Percentiles rank a stretch among this genome's conserved stretches.
Evolutionary conservation across 1,140 invertebrate genomes (phyloP).

Genomic region (Drosophila lowei): DNA sequence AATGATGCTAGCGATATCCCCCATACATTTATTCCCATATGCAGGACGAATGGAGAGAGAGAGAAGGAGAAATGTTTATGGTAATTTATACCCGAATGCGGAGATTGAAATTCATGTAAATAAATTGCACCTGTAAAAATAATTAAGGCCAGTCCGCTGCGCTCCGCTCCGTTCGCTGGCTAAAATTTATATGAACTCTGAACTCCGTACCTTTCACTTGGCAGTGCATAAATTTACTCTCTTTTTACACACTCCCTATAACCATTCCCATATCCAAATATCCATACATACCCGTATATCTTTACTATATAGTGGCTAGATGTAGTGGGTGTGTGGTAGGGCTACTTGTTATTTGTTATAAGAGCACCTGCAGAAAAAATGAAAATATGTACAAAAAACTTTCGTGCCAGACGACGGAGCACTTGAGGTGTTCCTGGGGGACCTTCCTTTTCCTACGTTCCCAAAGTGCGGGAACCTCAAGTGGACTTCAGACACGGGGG

Average conservation of each 20-base stretch:
- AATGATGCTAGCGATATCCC: too few species aligned
- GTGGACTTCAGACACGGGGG: conserved; percentile 53
- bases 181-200: conserved; percentile 36
- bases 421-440: conserved; percentile 50
- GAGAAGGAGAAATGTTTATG: conserved; percentile 36
- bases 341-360: conserved; percentile 64
- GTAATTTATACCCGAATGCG: conserved; percentile 48
- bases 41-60: not conserved
- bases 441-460: conserved; percentile 21
- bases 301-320: conserved; percentile 15
- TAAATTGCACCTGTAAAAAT: conserved; percentile 52
- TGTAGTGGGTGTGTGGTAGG: conserved; percentile 7
- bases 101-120: conserved; percentile 67
- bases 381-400: conserved; percentile 35
- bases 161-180: conserved; percentile 6
- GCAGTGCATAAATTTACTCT: conserved; percentile 51
- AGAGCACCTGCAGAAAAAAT: not conserved
- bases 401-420: conserved; percentile 60
- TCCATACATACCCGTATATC: conserved; percentile 3
- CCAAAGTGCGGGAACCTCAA: conserved; percentile 51
- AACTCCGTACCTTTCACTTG: conserved; percentile 55
- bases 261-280: conserved; percentile 9
- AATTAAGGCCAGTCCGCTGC: conserved; percentile 51
- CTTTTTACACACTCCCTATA: conserved; percentile 1
- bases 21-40: not conserved